A percentile compares a stretch with the other conserved stretches of the same genome.
Evolutionary conservation across 2,888 invertebrate species (phyloP).

Genomic region (Lacanobia oleracea): DNA sequence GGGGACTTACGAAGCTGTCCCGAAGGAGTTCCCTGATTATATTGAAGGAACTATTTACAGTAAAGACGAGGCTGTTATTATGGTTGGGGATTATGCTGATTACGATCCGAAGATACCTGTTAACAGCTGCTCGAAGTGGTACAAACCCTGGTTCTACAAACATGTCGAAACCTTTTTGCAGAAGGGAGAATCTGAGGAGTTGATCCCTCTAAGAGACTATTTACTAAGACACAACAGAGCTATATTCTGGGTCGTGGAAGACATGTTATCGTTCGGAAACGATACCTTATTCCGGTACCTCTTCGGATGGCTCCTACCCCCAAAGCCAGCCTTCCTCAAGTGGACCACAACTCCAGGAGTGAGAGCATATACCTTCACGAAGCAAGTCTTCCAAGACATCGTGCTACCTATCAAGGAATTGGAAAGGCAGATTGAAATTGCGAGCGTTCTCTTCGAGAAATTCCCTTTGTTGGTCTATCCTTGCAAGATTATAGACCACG

Average conservation of each 20-base stretch:
- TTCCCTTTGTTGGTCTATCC: constrained; percentile 93
- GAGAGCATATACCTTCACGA: constrained; percentile 92
- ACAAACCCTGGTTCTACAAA: constrained; percentile 94
- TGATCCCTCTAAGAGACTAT: constrained; percentile 92
- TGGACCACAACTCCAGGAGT: constrained; percentile 93
- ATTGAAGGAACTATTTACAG: constrained; percentile 92
- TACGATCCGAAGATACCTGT: constrained; percentile 87
- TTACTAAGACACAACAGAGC: constrained; percentile 92
- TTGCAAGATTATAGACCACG: constrained; percentile 92
- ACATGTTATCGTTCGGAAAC: constrained; percentile 93
- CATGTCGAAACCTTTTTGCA: constrained; percentile 91
- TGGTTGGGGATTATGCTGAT: constrained; percentile 92
- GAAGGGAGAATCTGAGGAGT: constrained; percentile 89
- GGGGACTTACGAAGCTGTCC: constrained; percentile 87
- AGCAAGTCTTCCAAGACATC: constrained; percentile 94
- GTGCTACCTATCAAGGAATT: constrained; percentile 92
- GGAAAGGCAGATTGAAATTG: constrained; percentile 91
- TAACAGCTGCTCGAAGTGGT: constrained; percentile 92
- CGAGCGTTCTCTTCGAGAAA: constrained; percentile 91
- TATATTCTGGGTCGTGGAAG: constrained; percentile 94
- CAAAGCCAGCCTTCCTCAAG: constrained; percentile 93
- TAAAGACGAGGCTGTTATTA: constrained; percentile 92
- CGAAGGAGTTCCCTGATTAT: constrained; percentile 90
- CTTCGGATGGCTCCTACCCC: constrained; percentile 93
- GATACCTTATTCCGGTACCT: constrained; percentile 91